Evolutionary conservation across 2,888 invertebrate genomes (phyloP), one percentile per base, ranked within the genome.

Genomic region (Sarcophaga carnaria): DNA sequence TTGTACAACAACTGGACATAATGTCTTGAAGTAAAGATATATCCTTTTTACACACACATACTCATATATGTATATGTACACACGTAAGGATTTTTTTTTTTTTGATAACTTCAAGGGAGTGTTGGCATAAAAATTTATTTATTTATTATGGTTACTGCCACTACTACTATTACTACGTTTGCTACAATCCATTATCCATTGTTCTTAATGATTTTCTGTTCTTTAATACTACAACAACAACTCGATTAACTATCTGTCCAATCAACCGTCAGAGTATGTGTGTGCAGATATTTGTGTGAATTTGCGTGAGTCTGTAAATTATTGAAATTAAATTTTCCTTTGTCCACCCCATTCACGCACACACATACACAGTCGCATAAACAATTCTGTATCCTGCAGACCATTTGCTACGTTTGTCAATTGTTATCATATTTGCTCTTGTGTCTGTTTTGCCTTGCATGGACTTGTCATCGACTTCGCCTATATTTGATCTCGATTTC

Each of bases 61-160:
- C 78, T 67, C 77, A 49, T 79, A 54, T 69, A 83, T 69, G 1
- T 1, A 20, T 22, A 22, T 22, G 22, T 22, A 69, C 69, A 63
- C 37, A 74, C 69, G 63, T 77, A 60, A 64, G 77, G 80, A 72
- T 80, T 80, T 37, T 2, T 80, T 80, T 37, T 2, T 59, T 80
- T 84, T 70, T 80, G 84, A 84, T 84, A 80, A 84, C 62, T 67
- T 59, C 47, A 76, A 81, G 83, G 87, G 87, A 74, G 87, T 87
- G 87, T 76, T 87, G 60, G 54, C 59, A 66, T 64, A 71, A 76
- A 49, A 49, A 70, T 83, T 67, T 69, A 49, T 49, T 49, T 49
- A 49, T 49, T 49, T 49, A 49, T 49, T 49, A 22, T 60, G 37
- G 37, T 37, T 37, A 37, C 37, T 70, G 75, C 25, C 25, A 20